Base-by-base conservation (phyloP, 1,140 invertebrate species). In the Saccostrea echinata region DNA sequence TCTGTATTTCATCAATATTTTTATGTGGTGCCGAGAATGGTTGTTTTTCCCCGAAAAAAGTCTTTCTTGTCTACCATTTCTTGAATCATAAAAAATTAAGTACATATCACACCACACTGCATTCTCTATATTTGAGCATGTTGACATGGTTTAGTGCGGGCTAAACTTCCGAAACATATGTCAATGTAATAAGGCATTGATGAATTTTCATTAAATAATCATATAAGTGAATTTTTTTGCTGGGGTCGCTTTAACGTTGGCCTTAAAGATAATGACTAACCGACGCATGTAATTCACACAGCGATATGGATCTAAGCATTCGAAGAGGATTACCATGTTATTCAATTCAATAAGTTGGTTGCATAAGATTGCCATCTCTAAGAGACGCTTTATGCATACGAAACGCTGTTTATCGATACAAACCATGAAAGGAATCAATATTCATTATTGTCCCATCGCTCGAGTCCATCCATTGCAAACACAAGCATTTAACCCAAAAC, bases 331-430 rank as follows among this genome's bases (percentile, higher is more conserved):
- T 30, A 43, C 43, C 4, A 76, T 33, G 68, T 33, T 76, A 76
- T 76, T 76, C 64, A 27, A 71, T 33, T 71, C 68, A 33, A 76
- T 76, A 76, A 76, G 68, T 27, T 30, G 68, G 68, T 76, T 76
- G 68, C 68, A 76, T 76, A 76, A 76, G 68, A 76, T 76, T 33
- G 27, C 68, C 13, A 76, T 76, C 68, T 76, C 27, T 33, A 33
- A 76, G 68, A 76, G 27, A 30, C 68, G 68, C 68, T 76, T 30
- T 76, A 27, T 76, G 68, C 68, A 76, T 76, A 76, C 68, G 68
- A 76, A 76, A 16, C 30, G 33, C 68, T 24, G 24, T 76, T 30
- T 76, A 30, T 76, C 27, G 30, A 27, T 30, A 27, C 27, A 27
- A 27, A 16, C 68, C 68, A 30, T 18, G 27, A 13, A 4, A 33